These are phyloP conservation scores for Sus scrofa DNA, from an alignment of 2,113 vertebrate genomes.

Conservation along the genomic window T2T-Sscrofa CM000814.6:128591001-128591500, in stretches of 20 bases:
- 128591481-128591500: background rate
- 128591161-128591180: background rate
- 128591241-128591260: background rate
- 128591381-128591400: background rate
- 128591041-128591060: background rate
- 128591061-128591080: background rate
- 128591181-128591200: background rate
- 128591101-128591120: background rate
- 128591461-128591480: background rate
- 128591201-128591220: background rate
- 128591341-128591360: background rate
- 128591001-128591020: conserved; percentile 25
- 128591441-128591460: background rate
- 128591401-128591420: background rate
- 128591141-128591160: background rate
- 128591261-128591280: background rate
- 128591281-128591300: background rate
- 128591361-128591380: background rate
- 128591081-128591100: background rate
- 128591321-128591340: background rate
- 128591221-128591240: background rate
- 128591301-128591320: background rate
- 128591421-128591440: background rate
- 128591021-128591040: background rate
- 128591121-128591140: background rate